phyloP scores from a whole-genome alignment of 1,140 invertebrate genomes.

The Drosophila tristis region DNA sequence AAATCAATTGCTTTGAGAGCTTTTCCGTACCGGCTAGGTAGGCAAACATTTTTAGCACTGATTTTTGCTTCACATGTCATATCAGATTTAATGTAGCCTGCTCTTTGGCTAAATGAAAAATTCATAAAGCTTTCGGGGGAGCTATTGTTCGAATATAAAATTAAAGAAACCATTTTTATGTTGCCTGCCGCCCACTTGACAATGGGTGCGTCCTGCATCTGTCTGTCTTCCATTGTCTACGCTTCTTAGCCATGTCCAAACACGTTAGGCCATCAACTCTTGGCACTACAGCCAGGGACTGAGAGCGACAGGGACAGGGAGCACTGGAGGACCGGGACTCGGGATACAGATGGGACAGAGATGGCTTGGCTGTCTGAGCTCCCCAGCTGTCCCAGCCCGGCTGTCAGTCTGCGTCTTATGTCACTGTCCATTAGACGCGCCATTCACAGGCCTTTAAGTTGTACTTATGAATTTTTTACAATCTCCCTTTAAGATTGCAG shows the following conservation, averaged over 20 bases:
- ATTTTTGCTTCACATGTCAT: slow-evolving; percentile 15
- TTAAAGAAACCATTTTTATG: slow-evolving; percentile 51
- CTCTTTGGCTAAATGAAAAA: slow-evolving; percentile 50
- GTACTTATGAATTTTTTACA: slow-evolving; percentile 50
- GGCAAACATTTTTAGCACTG: slow-evolving; percentile 37
- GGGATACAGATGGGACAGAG: slow-evolving; percentile 8
- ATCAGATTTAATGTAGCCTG: slow-evolving; percentile 46
- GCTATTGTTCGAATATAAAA: slow-evolving; percentile 9
- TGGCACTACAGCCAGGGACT: slow-evolving; percentile 23
- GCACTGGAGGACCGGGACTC: slow-evolving; percentile 6
- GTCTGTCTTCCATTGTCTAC: slow-evolving; percentile 57
- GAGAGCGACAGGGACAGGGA: slow-evolving; percentile 26
- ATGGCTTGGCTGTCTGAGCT: slow-evolving; percentile 18
- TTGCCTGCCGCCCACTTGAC: slow-evolving; percentile 53
- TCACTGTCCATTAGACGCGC: slow-evolving; percentile 75
- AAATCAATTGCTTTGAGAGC: slow-evolving; percentile 24
- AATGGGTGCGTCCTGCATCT: slow-evolving; percentile 21
- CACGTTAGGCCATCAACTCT: slow-evolving; percentile 66
- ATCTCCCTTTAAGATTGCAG: slow-evolving; percentile 7
- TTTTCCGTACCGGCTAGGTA: slow-evolving; percentile 11
- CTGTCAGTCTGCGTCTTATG: slow-evolving; percentile 71
- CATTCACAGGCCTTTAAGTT: slow-evolving; percentile 45
- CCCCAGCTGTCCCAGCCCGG: slow-evolving; percentile 12
- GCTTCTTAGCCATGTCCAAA: slow-evolving; percentile 71
- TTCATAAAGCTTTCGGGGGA: slow-evolving; percentile 51